These are phyloP conservation scores for Seriola aureovittata DNA, from an alignment of 2,113 vertebrate genomes.

Conservation along the genomic window DNA sequence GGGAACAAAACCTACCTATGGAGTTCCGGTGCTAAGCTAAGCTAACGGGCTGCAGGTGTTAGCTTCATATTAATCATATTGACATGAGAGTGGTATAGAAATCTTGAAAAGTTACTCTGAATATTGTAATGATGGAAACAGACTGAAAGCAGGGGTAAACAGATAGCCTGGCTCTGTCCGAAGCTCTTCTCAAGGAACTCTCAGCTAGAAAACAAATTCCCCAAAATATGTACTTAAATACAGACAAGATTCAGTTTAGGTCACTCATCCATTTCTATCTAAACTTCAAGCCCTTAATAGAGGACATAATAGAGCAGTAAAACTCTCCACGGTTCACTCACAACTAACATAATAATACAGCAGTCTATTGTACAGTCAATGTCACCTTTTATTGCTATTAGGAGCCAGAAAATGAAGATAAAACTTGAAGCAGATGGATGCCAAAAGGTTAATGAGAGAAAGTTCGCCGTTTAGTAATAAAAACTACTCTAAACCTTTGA, in stretches of 20 bases:
- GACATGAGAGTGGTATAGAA: neutral
- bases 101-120: no score
- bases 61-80: neutral
- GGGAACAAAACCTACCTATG: neutral
- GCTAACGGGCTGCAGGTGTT: neutral
- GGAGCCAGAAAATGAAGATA: neutral
- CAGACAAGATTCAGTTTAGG: neutral
- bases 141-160: no score
- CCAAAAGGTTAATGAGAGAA: conserved; percentile 40
- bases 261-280: neutral
- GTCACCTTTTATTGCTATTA: conserved; percentile 26
- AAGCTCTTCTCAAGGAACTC: no score
- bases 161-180: neutral
- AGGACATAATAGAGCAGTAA: neutral
- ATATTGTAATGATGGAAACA: no score
- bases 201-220: neutral
- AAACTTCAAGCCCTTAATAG: conserved; percentile 2
- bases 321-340: conserved; percentile 8
- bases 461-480: neutral
- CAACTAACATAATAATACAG: conserved; percentile 9
- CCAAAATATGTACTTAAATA: neutral
- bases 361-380: neutral
- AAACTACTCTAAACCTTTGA: conserved; percentile 23
- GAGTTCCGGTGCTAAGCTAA: neutral
- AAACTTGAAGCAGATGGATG: conserved; percentile 21